Conservation (phyloP, 2,797 vertebrate genomes). For the Gila robusta region DNA sequence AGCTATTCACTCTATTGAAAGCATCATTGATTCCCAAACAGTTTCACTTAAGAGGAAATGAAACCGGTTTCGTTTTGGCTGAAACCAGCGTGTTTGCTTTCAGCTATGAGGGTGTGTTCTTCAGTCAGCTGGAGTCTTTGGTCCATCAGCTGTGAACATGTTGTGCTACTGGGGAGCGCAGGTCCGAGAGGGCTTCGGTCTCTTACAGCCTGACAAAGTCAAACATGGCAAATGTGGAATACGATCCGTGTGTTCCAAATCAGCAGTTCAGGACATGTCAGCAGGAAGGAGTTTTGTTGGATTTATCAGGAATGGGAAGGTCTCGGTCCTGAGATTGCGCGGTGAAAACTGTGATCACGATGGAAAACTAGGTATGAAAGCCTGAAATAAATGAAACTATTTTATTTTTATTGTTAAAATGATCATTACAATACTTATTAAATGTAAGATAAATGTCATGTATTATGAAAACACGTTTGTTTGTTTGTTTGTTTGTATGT, state of each 20-base stretch:
- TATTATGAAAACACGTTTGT: neutral
- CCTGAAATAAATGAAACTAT: neutral
- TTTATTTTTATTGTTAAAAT: neutral
- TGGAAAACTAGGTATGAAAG: slow-evolving; percentile 41
- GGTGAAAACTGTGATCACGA: neutral
- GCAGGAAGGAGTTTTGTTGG: slow-evolving; percentile 4
- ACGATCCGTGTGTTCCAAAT: neutral
- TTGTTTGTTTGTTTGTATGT: neutral
- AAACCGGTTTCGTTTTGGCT: neutral
- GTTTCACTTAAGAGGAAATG: neutral
- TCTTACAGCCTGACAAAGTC: slow-evolving; percentile 11
- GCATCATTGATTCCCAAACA: too few species aligned
- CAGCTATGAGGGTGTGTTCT: neutral
- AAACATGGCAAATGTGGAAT: neutral
- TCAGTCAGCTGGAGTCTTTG: neutral
- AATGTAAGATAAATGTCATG: neutral
- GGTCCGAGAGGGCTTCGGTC: slow-evolving; percentile 1
- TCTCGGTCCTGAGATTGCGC: slow-evolving; percentile 27
- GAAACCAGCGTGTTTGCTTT: neutral
- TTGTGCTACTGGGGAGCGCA: slow-evolving; percentile 50
- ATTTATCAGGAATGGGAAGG: slow-evolving; percentile 38
- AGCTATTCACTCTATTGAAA: neutral
- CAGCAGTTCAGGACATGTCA: slow-evolving; percentile 21
- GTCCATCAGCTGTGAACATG: neutral
- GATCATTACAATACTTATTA: neutral